Percentiles rank a stretch among this genome's conserved stretches.
These are phyloP conservation scores for Maccullochella peelii DNA, from an alignment of 2,113 vertebrate genomes.

Conservation along the genomic window DNA sequence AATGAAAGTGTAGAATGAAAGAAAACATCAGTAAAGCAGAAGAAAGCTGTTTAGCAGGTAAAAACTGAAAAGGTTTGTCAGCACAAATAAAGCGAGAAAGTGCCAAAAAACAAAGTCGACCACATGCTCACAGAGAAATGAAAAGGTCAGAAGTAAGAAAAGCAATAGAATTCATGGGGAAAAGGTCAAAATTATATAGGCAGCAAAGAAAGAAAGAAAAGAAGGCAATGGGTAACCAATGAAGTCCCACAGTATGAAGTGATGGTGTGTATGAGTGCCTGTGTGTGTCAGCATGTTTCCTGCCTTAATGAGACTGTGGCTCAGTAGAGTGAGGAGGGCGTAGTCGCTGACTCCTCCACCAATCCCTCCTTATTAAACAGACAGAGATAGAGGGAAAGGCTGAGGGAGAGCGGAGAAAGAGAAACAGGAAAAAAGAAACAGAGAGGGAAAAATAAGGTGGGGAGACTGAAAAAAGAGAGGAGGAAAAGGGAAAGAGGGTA, in stretches of 20 bases:
- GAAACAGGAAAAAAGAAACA: background rate
- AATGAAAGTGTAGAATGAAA: slow-evolving; percentile 11
- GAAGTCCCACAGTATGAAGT: slow-evolving; percentile 18
- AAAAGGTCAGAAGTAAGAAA: slow-evolving; percentile 67
- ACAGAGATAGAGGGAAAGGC: background rate
- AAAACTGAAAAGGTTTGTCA: slow-evolving; percentile 48
- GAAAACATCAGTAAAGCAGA: slow-evolving; percentile 22
- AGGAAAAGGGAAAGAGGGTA: background rate
- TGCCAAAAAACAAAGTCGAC: slow-evolving; percentile 39
- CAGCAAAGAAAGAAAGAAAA: slow-evolving; percentile 9
- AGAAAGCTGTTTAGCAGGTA: slow-evolving; percentile 36
- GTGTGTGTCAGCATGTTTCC: slow-evolving; percentile 59
- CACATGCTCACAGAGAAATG: slow-evolving; percentile 34
- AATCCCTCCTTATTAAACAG: slow-evolving; percentile 45
- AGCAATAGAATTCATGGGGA: slow-evolving; percentile 35
- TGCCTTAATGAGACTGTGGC: slow-evolving; percentile 53
- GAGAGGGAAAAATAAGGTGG: background rate
- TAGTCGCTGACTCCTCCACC: slow-evolving; percentile 14
- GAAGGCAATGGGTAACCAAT: background rate
- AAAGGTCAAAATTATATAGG: slow-evolving; percentile 62
- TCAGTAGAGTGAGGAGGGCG: slow-evolving; percentile 31
- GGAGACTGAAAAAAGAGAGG: background rate
- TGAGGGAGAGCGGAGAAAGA: background rate
- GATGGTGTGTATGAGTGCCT: background rate
- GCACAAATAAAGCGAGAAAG: slow-evolving; percentile 40